phyloP scores from a whole-genome alignment of 2,113 vertebrate genomes.

The Rostratula benghalensis region DNA sequence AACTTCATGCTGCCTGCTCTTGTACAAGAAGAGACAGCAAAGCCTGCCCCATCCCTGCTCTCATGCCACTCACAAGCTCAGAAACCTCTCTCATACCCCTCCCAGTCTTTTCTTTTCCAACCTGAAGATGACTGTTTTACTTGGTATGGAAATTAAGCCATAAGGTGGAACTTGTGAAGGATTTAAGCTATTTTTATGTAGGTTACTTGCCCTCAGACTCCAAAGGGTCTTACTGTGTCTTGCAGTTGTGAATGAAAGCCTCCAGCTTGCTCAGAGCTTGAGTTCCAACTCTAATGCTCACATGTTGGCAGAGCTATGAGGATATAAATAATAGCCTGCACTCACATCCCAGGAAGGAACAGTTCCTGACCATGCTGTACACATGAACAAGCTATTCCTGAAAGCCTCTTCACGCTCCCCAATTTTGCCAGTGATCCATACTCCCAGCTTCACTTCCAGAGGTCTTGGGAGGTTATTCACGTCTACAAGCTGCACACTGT shows the following conservation, averaged over 20 bases:
- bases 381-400: conserved; percentile 15
- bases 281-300: not conserved
- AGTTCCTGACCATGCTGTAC: conserved; percentile 18
- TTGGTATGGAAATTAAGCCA: not conserved
- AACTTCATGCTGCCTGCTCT: not conserved
- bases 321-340: conserved; percentile 52
- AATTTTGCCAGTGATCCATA: not conserved
- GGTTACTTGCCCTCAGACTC: not conserved
- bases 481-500: not conserved
- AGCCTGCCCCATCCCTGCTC: not conserved
- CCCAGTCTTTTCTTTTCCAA: not conserved
- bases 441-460: not conserved
- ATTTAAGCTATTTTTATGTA: not conserved
- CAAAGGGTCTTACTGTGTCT: not conserved
- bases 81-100: not conserved
- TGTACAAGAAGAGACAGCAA: not conserved
- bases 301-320: conserved; percentile 8
- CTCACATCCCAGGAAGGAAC: conserved; percentile 28
- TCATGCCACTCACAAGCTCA: not conserved
- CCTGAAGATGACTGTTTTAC: not conserved
- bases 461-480: conserved; percentile 21
- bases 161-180: not conserved
- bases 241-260: conserved; percentile 11
- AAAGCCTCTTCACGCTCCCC: not conserved
- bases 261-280: not conserved